These are phyloP conservation scores for Coremacera marginata DNA, from an alignment of 2,888 invertebrate species.

Conservation along the genomic window DNA sequence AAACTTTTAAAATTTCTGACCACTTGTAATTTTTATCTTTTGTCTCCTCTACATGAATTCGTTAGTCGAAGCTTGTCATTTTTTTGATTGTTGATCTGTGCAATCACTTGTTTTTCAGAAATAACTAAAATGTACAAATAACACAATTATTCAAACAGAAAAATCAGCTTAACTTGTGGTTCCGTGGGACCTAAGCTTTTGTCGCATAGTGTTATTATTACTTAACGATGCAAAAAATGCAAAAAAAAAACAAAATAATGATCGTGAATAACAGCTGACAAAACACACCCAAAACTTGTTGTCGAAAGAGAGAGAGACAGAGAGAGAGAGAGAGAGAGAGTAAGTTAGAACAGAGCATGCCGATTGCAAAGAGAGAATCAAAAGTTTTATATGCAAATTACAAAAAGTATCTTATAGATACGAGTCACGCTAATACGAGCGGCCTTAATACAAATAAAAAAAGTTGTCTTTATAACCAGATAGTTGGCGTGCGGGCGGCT, in stretches of 20 bases:
- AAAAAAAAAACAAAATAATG: background rate
- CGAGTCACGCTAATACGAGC: background rate
- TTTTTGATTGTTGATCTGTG: too few species aligned
- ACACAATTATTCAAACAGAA: too few species aligned
- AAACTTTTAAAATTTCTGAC: too few species aligned
- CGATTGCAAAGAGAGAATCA: background rate
- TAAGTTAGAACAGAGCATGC: background rate
- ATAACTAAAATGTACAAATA: too few species aligned
- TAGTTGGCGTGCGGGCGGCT: constrained; percentile 16
- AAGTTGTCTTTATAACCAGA: background rate
- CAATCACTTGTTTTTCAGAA: too few species aligned
- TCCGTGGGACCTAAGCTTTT: too few species aligned
- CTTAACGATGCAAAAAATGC: too few species aligned
- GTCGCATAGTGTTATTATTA: too few species aligned
- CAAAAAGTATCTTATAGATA: background rate
- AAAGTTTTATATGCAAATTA: background rate
- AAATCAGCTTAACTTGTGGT: too few species aligned
- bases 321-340: background rate
- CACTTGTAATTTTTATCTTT: too few species aligned
- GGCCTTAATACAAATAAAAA: background rate
- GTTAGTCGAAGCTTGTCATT: too few species aligned
- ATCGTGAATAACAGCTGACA: constrained; percentile 20
- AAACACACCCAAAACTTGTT: constrained; percentile 26
- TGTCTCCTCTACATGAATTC: too few species aligned
- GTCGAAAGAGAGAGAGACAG: background rate